Evolutionary conservation across 2,797 vertebrate genomes (phyloP), one percentile per base, ranked within the genome.

Genomic region (Mallotus villosus): DNA sequence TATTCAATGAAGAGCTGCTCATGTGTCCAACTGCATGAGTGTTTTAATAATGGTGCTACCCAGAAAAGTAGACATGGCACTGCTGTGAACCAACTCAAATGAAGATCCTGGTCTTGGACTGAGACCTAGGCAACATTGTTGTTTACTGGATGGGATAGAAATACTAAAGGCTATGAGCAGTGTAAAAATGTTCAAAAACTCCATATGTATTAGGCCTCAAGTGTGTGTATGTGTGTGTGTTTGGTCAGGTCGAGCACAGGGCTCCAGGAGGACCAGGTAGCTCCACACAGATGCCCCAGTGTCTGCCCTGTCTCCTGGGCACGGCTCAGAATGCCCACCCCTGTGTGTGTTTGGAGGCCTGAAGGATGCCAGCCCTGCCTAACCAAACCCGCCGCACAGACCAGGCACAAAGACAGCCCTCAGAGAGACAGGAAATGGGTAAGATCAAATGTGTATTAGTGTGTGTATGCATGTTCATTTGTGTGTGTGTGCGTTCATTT

Each of bases 391-490:
- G 78, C 74, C 75, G 76, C 78, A 80, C 84, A 81, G 81, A 78
- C 72, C 83, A 78, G 71, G 58, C 84, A 92, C 89, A 91, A 92
- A 91, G 89, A 87, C 79, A 53, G 73, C 90, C 82, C 75, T 89
- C 68, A 68, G 73, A 76, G 81, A 82, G 82, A 86, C 80, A 85
- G 82, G 64, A 77, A 70, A 80, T 76, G 83, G 89, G 85, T 87
- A 69, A 86, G 72, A 29, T 59, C 24, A n/a, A 58, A 53, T 51
- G 41, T 16, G 58, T 62, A 61, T 62, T 57, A 67, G 63, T 70
- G 61, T 63, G 21, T 67, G 59, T 41, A 57, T 65, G 32, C 41
- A 22, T 32, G 60, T 74, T 16, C 51, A 61, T 34, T 51, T 27
- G 67, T 65, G 58, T 65, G 77, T 53, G 14, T 51, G 83, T 27